Base-by-base conservation (phyloP, 2,888 invertebrate genomes). In the Hipparchia sbordonii region DNA sequence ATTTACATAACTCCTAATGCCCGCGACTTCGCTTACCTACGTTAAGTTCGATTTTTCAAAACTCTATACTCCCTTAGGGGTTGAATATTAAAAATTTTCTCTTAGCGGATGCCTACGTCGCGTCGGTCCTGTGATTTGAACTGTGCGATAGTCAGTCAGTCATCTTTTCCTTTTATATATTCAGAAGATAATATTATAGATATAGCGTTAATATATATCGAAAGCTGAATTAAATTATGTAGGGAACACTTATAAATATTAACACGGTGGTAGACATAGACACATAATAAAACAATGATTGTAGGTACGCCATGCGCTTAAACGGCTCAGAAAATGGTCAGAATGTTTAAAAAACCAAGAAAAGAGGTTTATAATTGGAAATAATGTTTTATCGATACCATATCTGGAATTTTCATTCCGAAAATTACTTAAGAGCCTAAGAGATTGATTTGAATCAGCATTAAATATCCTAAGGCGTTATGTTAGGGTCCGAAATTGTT, bases 341-440 rank as follows among this genome's bases (percentile, higher is more conserved):
- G 10, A 60, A 59, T 13, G 45, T 13, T 12, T 57, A 77, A 79
- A 85, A 83, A 77, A 79, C 75, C 80, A 81, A 82, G 84, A 86
- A 82, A 84, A 84, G 82, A 81, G 82, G 81, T 81, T 88, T 87
- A 87, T 89, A 91, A 91, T 91, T 91, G 89, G 89, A 89, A 91
- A 89, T 87, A 87, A 90, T 86, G 86, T 86, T 87, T 89, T 89
- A 90, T 89, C 91, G 89, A 87, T 89, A 84, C 82, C 87, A 88
- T 87, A 89, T 89, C 87, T 86, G 84, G 84, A 82, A 85, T 87
- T 86, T 89, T 85, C 82, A 79, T 77, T 80, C 75, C 72, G 68
- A 61, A 74, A 73, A 78, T 74, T 73, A 71, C 60, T 73, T 72
- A 73, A 75, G 67, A 65, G 60, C 56, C 45, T 71, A 75, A 75